Evolutionary conservation across 2,888 invertebrate genomes (phyloP).

Genomic region (Chymomyza amoena): DNA sequence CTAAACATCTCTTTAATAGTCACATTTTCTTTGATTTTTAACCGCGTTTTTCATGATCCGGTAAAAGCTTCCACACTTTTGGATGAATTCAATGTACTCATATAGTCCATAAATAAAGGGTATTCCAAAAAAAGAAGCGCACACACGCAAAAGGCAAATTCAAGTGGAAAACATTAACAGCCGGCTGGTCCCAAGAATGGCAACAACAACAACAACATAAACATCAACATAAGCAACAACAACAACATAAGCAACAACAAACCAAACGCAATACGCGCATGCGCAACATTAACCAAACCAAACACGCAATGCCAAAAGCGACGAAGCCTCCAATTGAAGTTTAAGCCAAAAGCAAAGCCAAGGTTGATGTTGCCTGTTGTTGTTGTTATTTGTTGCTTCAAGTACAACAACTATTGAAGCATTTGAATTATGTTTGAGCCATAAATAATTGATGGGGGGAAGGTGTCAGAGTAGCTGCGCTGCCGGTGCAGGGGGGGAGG

Average conservation of each 20-base stretch:
- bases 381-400: constrained; percentile 23
- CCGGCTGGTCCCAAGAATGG: not conserved
- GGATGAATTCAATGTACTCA: not conserved
- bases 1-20: too few species aligned
- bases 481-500: not conserved
- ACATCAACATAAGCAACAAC: constrained; percentile 17
- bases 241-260: constrained; percentile 24
- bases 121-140: not conserved
- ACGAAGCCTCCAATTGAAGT: constrained; percentile 26
- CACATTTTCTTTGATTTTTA: too few species aligned
- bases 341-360: constrained; percentile 51
- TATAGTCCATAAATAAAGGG: not conserved
- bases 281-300: constrained; percentile 52
- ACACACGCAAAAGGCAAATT: constrained; percentile 57
- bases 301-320: constrained; percentile 60
- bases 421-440: constrained; percentile 47
- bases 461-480: not conserved
- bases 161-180: constrained; percentile 43
- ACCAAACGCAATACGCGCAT: constrained; percentile 54
- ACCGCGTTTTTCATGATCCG: too few species aligned
- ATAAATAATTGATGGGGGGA: constrained; percentile 45
- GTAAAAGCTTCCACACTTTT: not conserved
- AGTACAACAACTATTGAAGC: constrained; percentile 28
- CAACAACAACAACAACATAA: too few species aligned
- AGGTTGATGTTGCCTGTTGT: constrained; percentile 38